Percentiles rank a stretch among this genome's conserved stretches.
Conservation (phyloP, 2,797 vertebrate genomes). For the Etheostoma perlongum region DNA sequence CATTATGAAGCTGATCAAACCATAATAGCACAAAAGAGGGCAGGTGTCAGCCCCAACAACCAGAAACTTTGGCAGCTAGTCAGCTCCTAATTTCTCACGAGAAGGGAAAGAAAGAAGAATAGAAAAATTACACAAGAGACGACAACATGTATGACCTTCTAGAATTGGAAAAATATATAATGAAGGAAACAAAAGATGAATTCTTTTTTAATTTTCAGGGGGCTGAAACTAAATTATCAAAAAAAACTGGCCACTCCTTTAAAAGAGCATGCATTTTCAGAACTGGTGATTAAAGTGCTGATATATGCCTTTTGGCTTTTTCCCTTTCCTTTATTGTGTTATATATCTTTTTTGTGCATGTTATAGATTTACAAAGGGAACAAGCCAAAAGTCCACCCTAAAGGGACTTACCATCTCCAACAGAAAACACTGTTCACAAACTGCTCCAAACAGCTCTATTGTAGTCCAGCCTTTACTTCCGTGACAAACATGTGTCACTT, state of each 20-base stretch:
- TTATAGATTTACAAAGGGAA: too few relatives aligned
- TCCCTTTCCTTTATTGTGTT: too few relatives aligned
- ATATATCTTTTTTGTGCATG: too few relatives aligned
- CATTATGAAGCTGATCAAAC: slow-evolving; percentile 38
- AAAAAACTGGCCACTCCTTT: not conserved
- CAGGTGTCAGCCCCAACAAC: slow-evolving; percentile 20
- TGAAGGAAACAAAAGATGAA: not conserved
- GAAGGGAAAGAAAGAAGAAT: not conserved
- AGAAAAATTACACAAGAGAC: not conserved
- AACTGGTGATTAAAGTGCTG: too few relatives aligned
- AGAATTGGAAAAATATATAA: slow-evolving; percentile 1
- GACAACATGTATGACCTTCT: not conserved
- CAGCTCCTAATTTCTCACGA: not conserved
- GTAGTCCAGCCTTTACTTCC: too few relatives aligned
- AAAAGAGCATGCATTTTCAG: not conserved
- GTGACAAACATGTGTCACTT: too few relatives aligned
- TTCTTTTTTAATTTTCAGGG: not conserved
- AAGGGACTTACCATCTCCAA: too few relatives aligned
- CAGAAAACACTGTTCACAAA: too few relatives aligned
- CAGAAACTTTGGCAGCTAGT: slow-evolving; percentile 17
- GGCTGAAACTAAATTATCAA: not conserved
- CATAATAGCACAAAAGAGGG: slow-evolving; percentile 10
- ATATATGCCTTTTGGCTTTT: too few relatives aligned
- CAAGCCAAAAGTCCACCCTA: too few relatives aligned
- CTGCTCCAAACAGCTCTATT: too few relatives aligned